Conservation (phyloP, 2,797 vertebrate genomes). For the Malacoctenus gilli region DNA sequence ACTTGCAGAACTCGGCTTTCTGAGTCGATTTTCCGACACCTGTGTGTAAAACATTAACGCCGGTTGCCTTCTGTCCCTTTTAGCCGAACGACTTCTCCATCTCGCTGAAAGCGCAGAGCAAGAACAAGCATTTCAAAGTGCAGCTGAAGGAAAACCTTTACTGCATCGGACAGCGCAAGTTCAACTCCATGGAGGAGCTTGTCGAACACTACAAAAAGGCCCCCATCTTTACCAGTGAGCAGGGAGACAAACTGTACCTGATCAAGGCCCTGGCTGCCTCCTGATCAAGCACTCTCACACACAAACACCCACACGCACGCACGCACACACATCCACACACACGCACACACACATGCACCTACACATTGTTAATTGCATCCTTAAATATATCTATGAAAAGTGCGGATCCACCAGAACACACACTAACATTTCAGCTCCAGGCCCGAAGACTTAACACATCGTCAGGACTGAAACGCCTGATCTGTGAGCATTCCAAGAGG, state of each 20-base stretch:
- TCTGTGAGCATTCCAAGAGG: conserved; percentile 81
- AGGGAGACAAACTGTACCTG: conserved; percentile 95
- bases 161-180: conserved; percentile 95
- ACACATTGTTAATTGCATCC: conserved; percentile 43
- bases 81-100: conserved; percentile 94
- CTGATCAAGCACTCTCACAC: conserved; percentile 71
- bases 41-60: too few species aligned
- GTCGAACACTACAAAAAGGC: conserved; percentile 97
- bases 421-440: conserved; percentile 73
- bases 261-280: conserved; percentile 89
- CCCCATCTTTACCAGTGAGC: conserved; percentile 94
- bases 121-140: conserved; percentile 97
- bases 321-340: conserved; percentile 14
- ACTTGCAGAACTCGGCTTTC: too few species aligned
- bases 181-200: conserved; percentile 93
- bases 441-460: conserved; percentile 72
- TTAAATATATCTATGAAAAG: conserved; percentile 45
- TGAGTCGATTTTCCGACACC: too few species aligned
- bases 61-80: not conserved
- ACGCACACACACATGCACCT: conserved; percentile 24
- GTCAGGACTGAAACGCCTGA: conserved; percentile 69
- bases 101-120: conserved; percentile 92
- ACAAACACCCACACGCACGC: conserved; percentile 3
- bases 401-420: conserved; percentile 56
- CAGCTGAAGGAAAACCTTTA: conserved; percentile 91